A percentile compares a stretch with the other conserved stretches of the same genome.
These are phyloP conservation scores for Oscarella lobularis DNA, from an alignment of 37 sponge, comb jelly and placozoan genomes.

Conservation along the genomic window DNA sequence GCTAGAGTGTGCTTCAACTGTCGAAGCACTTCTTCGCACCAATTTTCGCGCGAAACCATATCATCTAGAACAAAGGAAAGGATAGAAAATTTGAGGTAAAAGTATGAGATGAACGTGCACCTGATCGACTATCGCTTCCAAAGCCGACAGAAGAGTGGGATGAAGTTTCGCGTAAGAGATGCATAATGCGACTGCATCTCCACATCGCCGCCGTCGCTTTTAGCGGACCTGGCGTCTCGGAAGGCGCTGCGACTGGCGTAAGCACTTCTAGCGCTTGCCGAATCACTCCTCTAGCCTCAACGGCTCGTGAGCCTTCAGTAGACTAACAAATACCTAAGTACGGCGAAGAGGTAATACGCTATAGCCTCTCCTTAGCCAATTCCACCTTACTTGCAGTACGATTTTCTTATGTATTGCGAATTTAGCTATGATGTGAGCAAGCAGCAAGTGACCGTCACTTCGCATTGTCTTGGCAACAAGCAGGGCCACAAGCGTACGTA, in stretches of 20 bases:
- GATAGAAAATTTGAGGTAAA: too few species aligned
- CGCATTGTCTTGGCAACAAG: conserved; percentile 76
- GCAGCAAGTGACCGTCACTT: conserved; percentile 81
- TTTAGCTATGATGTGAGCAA: conserved; percentile 92
- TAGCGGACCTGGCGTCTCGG: conserved; percentile 38
- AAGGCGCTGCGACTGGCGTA: conserved; percentile 52
- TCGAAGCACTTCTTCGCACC: conserved; percentile 82
- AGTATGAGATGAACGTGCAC: conserved; percentile 23
- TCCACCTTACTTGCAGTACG: conserved; percentile 74
- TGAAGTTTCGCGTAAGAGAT: conserved; percentile 76
- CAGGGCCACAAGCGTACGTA: conserved; percentile 99
- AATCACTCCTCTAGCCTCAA: conserved; percentile 74
- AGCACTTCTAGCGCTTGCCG: conserved; percentile 92
- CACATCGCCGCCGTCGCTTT: conserved; percentile 58
- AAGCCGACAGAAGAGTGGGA: conserved; percentile 75
- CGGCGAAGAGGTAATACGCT: not conserved
- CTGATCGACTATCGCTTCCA: conserved; percentile 91
- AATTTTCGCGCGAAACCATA: conserved; percentile 77
- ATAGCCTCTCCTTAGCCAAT: conserved; percentile 5
- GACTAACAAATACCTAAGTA: conserved; percentile 66
- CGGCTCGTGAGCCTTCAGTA: conserved; percentile 90
- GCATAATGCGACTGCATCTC: conserved; percentile 87
- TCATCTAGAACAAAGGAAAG: conserved; percentile 42
- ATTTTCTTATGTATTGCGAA: conserved; percentile 97
- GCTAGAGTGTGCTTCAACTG: conserved; percentile 61